Evolutionary conservation across 2,888 invertebrate genomes (phyloP).

Genomic region (Parnassius glacialis): DNA sequence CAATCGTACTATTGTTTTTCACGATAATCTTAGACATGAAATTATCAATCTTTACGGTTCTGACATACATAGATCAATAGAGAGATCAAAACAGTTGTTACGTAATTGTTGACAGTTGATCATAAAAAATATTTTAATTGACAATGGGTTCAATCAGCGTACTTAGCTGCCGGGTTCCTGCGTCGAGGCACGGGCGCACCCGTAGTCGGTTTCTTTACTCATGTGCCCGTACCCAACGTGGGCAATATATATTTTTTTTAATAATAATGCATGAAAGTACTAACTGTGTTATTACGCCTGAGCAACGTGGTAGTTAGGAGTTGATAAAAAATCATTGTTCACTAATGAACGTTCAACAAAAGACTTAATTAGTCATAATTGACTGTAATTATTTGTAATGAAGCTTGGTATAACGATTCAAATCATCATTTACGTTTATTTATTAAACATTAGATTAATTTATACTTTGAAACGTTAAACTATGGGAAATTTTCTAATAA

Average conservation of each 20-base stretch:
- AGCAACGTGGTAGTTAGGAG: constrained; percentile 37
- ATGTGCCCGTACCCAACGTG: constrained; percentile 33
- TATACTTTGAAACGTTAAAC: neutral
- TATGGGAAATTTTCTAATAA: constrained; percentile 8
- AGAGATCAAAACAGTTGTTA: constrained; percentile 19
- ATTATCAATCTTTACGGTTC: neutral
- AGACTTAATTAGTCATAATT: constrained; percentile 42
- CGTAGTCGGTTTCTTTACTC: no score
- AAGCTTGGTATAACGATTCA: constrained; percentile 35
- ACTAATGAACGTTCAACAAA: constrained; percentile 49
- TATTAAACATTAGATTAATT: constrained; percentile 19
- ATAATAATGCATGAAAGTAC: constrained; percentile 58
- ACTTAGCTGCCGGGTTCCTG: constrained; percentile 59
- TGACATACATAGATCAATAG: constrained; percentile 14
- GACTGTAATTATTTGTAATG: constrained; percentile 42
- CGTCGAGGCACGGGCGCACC: constrained; percentile 19
- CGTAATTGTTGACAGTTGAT: constrained; percentile 14
- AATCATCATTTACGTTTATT: constrained; percentile 17
- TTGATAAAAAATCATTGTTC: constrained; percentile 51
- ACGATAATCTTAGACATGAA: neutral
- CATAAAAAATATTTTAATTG: constrained; percentile 24
- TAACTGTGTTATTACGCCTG: constrained; percentile 52
- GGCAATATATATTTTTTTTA: constrained; percentile 37
- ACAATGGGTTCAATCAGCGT: constrained; percentile 66
- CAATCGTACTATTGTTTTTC: neutral